Base-by-base conservation (phyloP, 2,113 vertebrate species). In the Scytalopus superciliaris region DNA sequence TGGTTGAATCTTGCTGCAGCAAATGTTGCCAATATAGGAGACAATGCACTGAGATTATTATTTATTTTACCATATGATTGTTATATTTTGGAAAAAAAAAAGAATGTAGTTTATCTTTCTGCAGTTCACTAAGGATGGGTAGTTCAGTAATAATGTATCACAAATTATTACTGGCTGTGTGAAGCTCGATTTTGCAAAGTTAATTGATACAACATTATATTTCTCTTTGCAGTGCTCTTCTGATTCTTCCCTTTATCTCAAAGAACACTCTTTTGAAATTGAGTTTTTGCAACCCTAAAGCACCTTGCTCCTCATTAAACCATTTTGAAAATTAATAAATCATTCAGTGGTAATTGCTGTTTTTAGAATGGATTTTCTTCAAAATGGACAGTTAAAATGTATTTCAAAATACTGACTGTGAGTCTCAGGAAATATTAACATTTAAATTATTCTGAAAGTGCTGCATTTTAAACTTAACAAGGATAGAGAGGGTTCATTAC, bases 311-410 rank as follows among this genome's bases (percentile, higher is more conserved):
- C 16, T 52, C 10, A 49, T 93, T 18, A 94, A 94, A 90, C 44
- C 9, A 75, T 89, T 93, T 88, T 95, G 40, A 6, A 97, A 96
- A 95, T 94, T 95, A 91, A 89, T 87, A 96, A 96, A 39, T 53
- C 8, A 63, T 89, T 96, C 77, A 19, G 39, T 50, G 3, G 1
- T 83, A 94, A 92, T 83, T 94, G 28, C 22, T 76, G 18, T 66
- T 35, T 80, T 94, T 76, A 44, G 89, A 96, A 93, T 70, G 23
- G 19, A 9, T n/a, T 93, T 77, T 60, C 53, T 94, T 83, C 18
- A 57, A 97, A 93, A 94, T 50, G 86, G 70, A 19, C 76, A 92
- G 52, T 68, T 77, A 17, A 96, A 94, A 60, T 17, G 39, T 69
- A 42, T 85, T 96, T 96, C 75, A 95, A 93, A 97, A 94, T 92